phyloP scores from a whole-genome alignment of 1,140 invertebrate genomes.

The Halotydeus destructor region DNA sequence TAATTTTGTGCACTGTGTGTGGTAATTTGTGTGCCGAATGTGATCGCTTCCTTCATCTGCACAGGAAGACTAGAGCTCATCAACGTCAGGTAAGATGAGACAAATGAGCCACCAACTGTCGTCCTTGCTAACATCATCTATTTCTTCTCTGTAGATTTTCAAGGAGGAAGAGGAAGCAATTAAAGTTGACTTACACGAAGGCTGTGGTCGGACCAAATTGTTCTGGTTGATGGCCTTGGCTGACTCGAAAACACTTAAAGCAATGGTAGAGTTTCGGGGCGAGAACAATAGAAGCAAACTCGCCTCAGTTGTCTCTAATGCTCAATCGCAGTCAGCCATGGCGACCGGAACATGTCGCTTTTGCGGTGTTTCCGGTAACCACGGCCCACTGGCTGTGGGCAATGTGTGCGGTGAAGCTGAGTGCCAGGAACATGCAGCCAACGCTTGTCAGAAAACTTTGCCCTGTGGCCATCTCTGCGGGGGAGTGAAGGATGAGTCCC shows the following conservation, averaged over 20 bases:
- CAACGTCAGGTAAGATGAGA: conserved; percentile 50
- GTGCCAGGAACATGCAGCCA: conserved; percentile 67
- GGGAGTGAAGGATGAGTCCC: conserved; percentile 56
- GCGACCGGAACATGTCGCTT: conserved; percentile 65
- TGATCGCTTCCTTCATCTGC: conserved; percentile 79
- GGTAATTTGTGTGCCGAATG: conserved; percentile 86
- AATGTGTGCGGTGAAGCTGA: conserved; percentile 82
- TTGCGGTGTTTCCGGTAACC: conserved; percentile 59
- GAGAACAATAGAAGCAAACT: conserved; percentile 28
- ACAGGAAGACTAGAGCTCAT: conserved; percentile 61
- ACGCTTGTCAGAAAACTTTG: conserved; percentile 59
- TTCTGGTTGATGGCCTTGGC: conserved; percentile 83
- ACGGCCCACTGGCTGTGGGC: conserved; percentile 64
- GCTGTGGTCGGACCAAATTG: conserved; percentile 78
- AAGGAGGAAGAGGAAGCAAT: conserved; percentile 82
- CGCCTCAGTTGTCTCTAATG: background rate
- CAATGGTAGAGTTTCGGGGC: conserved; percentile 75
- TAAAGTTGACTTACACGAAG: conserved; percentile 75
- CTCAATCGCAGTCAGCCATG: background rate
- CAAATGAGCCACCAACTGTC: background rate
- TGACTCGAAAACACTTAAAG: conserved; percentile 75
- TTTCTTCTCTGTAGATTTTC: conserved; percentile 36
- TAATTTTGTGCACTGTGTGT: conserved; percentile 71
- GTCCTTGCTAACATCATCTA: background rate
- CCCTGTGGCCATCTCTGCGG: conserved; percentile 79